phyloP scores from a whole-genome alignment of 2,797 vertebrate genomes.

The Protosalanx chinensis region DNA sequence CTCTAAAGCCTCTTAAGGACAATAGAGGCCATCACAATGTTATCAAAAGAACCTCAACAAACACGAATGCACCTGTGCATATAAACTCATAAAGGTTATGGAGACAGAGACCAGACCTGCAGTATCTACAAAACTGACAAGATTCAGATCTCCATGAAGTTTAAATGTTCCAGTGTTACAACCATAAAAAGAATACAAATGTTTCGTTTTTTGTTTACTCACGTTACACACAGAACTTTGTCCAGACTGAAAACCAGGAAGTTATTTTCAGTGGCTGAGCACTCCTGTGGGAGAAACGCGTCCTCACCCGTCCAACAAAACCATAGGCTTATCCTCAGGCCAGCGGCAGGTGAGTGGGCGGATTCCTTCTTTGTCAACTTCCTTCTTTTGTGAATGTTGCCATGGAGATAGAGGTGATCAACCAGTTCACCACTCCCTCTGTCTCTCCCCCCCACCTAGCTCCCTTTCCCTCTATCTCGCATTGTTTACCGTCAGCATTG shows the following conservation, averaged over 20 bases:
- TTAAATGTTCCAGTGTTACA: neutral
- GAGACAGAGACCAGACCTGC: neutral
- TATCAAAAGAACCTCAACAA: conserved; percentile 4
- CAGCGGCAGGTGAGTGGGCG: conserved; percentile 60
- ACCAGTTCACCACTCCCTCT: conserved; percentile 7
- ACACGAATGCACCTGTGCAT: neutral
- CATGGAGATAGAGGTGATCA: conserved; percentile 48
- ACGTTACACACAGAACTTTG: conserved; percentile 48
- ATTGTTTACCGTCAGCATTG: conserved; percentile 19
- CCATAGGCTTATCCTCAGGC: conserved; percentile 33
- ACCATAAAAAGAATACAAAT: neutral
- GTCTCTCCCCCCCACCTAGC: neutral
- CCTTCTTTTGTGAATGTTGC: conserved; percentile 57
- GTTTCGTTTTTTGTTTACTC: conserved; percentile 28
- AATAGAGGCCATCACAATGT: neutral
- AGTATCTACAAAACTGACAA: neutral
- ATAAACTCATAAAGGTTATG: neutral
- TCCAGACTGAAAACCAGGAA: conserved; percentile 36
- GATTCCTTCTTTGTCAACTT: conserved; percentile 57
- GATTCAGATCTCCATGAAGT: neutral
- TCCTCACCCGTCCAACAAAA: conserved; percentile 46
- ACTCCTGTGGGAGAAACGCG: conserved; percentile 24
- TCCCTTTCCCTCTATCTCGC: too few relatives aligned
- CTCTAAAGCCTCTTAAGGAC: conserved; percentile 5
- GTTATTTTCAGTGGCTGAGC: conserved; percentile 26